Conservation (phyloP, 2,888 invertebrate genomes). For the Ectemnius cavifrons region DNA sequence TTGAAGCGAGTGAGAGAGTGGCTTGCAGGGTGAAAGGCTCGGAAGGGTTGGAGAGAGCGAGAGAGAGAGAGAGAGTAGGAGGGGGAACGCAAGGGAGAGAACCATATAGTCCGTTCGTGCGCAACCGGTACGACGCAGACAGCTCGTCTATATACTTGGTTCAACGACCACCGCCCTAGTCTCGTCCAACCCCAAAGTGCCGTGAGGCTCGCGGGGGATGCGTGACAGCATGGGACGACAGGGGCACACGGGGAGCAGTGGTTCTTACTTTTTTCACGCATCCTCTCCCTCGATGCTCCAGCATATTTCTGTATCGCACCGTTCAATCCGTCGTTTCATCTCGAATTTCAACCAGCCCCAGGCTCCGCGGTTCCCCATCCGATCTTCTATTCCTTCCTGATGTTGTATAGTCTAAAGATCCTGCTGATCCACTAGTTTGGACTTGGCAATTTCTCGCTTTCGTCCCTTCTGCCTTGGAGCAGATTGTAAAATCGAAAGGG, state of each 20-base stretch:
- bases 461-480: too few relatives aligned
- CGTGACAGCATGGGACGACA: slow-evolving; percentile 25
- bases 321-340: too few relatives aligned
- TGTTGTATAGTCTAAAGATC: too few relatives aligned
- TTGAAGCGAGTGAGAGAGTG: neutral
- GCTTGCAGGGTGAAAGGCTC: slow-evolving; percentile 12
- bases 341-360: too few relatives aligned
- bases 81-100: slow-evolving; percentile 3
- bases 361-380: too few relatives aligned
- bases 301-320: too few relatives aligned
- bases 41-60: neutral
- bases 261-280: neutral
- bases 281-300: too few relatives aligned
- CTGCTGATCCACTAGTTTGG: too few relatives aligned
- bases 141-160: slow-evolving; percentile 71
- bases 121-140: slow-evolving; percentile 72
- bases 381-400: too few relatives aligned
- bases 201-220: slow-evolving; percentile 52
- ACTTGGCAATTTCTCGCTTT: too few relatives aligned
- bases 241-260: slow-evolving; percentile 28
- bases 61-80: neutral
- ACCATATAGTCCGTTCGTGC: slow-evolving; percentile 33
- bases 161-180: slow-evolving; percentile 78
- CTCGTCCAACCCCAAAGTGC: slow-evolving; percentile 72
- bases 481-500: too few relatives aligned